Conservation (phyloP, 2,888 invertebrate species). For the Patella pellucida region DNA sequence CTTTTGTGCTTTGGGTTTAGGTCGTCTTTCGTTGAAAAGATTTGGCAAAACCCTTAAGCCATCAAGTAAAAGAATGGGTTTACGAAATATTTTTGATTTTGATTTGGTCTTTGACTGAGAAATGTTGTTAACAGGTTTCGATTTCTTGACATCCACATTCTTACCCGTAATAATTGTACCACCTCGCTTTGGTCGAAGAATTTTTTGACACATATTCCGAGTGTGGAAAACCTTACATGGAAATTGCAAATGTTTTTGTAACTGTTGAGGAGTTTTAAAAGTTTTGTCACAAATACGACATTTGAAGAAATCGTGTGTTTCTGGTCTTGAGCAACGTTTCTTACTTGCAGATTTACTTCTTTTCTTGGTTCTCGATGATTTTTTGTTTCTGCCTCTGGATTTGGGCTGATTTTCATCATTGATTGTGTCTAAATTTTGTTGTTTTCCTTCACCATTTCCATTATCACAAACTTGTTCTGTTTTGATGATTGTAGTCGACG, state of each 20-base stretch:
- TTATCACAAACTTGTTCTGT: background rate
- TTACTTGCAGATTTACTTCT: background rate
- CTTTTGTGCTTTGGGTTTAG: conserved; percentile 17
- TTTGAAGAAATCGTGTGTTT: conserved; percentile 1
- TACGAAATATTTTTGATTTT: conserved; percentile 16
- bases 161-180: conserved; percentile 6
- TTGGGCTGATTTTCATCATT: background rate
- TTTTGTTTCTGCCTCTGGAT: background rate
- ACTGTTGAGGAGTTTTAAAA: conserved; percentile 18
- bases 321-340: background rate
- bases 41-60: conserved; percentile 15
- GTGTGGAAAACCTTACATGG: conserved; percentile 31
- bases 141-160: conserved; percentile 21
- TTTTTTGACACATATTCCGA: conserved; percentile 27
- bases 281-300: conserved; percentile 27
- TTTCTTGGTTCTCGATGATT: background rate
- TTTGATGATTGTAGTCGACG: background rate
- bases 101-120: conserved; percentile 2
- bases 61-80: conserved; percentile 24
- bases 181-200: conserved; percentile 30
- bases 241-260: conserved; percentile 27
- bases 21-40: conserved; percentile 11
- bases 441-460: background rate
- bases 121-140: background rate
- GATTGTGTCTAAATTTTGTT: background rate